Percentiles rank a stretch among this genome's conserved stretches.
phyloP scores from a whole-genome alignment of 2,797 vertebrate genomes.

The Leptatherina wallacei region DNA sequence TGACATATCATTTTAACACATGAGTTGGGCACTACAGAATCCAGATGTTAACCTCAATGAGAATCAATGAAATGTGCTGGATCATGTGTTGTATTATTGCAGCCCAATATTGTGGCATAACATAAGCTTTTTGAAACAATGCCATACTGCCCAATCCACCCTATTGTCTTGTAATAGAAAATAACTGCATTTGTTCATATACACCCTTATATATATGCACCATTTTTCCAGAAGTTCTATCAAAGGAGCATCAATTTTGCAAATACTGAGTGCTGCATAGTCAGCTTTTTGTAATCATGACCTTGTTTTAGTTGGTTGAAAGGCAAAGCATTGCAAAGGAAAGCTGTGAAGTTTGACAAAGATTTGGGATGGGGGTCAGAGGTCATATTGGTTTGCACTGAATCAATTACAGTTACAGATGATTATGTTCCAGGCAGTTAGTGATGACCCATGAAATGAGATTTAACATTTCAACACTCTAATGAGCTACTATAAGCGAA shows the following conservation, averaged over 20 bases:
- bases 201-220: not conserved
- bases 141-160: too few species aligned
- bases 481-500: slow-evolving; percentile 58
- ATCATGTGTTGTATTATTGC: too few species aligned
- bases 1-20: too few species aligned
- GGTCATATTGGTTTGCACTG: slow-evolving; percentile 36
- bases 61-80: too few species aligned
- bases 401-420: slow-evolving; percentile 49
- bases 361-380: slow-evolving; percentile 23
- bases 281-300: slow-evolving; percentile 5
- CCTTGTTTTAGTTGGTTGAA: slow-evolving; percentile 11
- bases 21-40: too few species aligned
- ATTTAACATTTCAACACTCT: slow-evolving; percentile 53
- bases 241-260: not conserved
- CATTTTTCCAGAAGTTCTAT: not conserved
- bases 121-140: too few species aligned
- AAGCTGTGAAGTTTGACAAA: slow-evolving; percentile 21
- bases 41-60: too few species aligned
- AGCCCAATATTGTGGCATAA: too few species aligned
- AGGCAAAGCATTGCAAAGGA: not conserved
- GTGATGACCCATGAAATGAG: slow-evolving; percentile 69
- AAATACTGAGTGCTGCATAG: not conserved
- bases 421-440: slow-evolving; percentile 42
- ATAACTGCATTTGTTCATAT: not conserved
- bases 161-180: not conserved